These are phyloP conservation scores for Sialis lutaria DNA, from an alignment of 2,888 invertebrate genomes.

Conservation along the genomic window DNA sequence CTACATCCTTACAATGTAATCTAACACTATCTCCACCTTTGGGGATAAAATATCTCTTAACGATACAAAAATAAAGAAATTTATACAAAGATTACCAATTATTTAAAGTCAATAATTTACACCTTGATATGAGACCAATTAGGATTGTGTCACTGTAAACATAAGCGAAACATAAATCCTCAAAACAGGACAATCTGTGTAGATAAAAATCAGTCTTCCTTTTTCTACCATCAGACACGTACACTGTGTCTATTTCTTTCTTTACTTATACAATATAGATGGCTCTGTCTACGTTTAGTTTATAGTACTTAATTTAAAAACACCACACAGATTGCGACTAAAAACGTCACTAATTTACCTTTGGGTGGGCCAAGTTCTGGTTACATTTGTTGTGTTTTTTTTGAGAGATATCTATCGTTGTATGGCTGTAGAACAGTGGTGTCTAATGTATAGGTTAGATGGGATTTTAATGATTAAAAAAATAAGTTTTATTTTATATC, in stretches of 20 bases:
- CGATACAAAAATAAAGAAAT: no score
- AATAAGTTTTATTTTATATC: no score
- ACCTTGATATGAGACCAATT: slow-evolving; percentile 6
- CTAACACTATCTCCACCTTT: no score
- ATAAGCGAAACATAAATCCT: slow-evolving; percentile 3
- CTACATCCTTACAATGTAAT: no score
- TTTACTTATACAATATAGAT: neutral
- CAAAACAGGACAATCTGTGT: neutral
- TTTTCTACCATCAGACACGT: neutral
- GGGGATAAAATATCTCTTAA: no score
- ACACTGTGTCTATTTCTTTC: neutral
- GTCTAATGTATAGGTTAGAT: no score
- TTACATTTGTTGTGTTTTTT: neutral
- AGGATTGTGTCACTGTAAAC: slow-evolving; percentile 5
- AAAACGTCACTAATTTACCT: slow-evolving; percentile 5
- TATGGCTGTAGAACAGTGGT: no score
- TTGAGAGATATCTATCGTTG: neutral
- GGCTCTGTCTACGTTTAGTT: neutral
- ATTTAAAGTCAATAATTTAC: slow-evolving; percentile 4
- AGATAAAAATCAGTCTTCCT: neutral
- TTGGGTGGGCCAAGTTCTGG: slow-evolving; percentile 3
- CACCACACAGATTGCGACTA: slow-evolving; percentile 1
- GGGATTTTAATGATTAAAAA: no score
- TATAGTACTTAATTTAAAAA: slow-evolving; percentile 3
- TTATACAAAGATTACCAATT: neutral